phyloP scores from a whole-genome alignment of 2,113 vertebrate species.

The Cyanoramphus novaezelandiae region DNA sequence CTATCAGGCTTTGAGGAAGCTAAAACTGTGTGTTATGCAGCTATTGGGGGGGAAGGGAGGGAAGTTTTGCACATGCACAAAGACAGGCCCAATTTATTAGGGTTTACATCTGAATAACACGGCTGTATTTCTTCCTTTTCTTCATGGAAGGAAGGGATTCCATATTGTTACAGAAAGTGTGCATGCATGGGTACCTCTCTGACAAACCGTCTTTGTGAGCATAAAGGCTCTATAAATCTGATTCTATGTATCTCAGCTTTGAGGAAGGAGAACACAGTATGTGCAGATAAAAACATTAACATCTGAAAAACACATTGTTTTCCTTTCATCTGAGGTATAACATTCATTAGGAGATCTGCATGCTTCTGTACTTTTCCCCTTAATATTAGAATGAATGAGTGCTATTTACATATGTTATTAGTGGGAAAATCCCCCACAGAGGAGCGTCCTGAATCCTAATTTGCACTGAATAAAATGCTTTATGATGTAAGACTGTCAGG shows the following conservation, averaged over 20 bases:
- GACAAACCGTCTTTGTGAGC: conserved; percentile 25
- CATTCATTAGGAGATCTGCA: conserved; percentile 62
- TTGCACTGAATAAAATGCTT: conserved; percentile 56
- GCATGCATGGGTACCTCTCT: conserved; percentile 40
- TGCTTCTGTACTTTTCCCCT: conserved; percentile 53
- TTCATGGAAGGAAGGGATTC: conserved; percentile 9
- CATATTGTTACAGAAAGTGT: background rate
- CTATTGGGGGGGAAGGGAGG: no score
- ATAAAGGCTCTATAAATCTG: conserved; percentile 56
- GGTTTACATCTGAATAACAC: conserved; percentile 29
- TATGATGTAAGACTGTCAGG: conserved; percentile 62
- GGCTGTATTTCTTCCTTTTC: conserved; percentile 52
- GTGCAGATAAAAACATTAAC: conserved; percentile 48
- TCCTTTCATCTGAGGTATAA: conserved; percentile 57
- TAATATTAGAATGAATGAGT: conserved; percentile 60
- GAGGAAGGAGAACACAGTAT: background rate
- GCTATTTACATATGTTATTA: conserved; percentile 68
- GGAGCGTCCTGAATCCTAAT: conserved; percentile 49
- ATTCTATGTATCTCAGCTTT: background rate
- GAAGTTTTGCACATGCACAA: background rate
- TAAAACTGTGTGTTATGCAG: background rate
- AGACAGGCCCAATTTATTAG: conserved; percentile 3
- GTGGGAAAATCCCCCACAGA: conserved; percentile 66
- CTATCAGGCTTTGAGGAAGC: background rate
- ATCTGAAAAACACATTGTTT: conserved; percentile 60